Conservation (phyloP, 2,113 vertebrate species). For the Ailuropoda melanoleuca region DNA sequence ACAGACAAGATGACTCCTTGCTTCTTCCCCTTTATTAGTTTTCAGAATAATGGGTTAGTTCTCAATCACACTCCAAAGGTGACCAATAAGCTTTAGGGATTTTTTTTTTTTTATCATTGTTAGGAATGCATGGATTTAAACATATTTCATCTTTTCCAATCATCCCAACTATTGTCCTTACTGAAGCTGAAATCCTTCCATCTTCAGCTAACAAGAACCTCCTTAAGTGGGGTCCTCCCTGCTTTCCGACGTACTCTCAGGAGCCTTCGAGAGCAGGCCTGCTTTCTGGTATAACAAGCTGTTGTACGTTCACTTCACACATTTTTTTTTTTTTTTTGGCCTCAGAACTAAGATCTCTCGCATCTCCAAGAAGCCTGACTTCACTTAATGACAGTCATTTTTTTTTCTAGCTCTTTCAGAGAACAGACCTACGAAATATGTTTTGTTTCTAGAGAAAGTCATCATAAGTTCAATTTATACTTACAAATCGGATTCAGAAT, state of each 20-base stretch:
- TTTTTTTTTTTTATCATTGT: not conserved
- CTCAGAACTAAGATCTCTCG: not conserved
- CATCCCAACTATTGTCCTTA: not conserved
- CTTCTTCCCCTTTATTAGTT: not conserved
- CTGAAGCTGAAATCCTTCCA: not conserved
- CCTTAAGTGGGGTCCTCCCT: too few species aligned
- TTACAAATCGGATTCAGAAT: not conserved
- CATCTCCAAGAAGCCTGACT: not conserved
- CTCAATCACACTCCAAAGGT: not conserved
- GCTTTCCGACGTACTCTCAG: not conserved
- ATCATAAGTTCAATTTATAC: not conserved
- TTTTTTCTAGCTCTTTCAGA: not conserved
- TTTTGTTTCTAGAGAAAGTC: not conserved
- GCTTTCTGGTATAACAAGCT: not conserved
- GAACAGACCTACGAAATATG: not conserved
- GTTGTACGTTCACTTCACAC: too few species aligned
- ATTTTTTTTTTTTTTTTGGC: not conserved
- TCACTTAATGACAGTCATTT: not conserved
- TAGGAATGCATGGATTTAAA: not conserved
- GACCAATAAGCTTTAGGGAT: not conserved
- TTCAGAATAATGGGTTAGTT: not conserved
- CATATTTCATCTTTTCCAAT: not conserved
- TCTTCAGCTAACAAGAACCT: not conserved
- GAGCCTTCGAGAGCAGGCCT: not conserved
- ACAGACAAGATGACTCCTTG: not conserved